Conservation (phyloP, 2,888 invertebrate genomes). For the Yponomeuta sedellus region DNA sequence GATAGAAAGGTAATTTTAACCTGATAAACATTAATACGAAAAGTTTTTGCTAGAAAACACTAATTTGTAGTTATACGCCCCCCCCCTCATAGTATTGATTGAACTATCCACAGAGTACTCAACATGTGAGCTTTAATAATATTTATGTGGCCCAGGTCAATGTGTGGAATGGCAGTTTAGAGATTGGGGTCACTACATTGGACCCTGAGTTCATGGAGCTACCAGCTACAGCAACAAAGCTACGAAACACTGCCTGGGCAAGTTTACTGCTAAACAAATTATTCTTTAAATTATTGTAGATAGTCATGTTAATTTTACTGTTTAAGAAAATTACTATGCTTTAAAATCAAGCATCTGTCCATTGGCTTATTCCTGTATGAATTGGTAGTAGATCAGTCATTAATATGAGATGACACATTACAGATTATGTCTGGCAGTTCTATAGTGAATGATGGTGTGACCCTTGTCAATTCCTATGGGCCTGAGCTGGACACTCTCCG, state of each 20-base stretch:
- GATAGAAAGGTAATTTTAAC: constrained; percentile 85
- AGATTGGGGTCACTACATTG: constrained; percentile 94
- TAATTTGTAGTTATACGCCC: neutral
- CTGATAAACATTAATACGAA: neutral
- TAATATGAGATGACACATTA: constrained; percentile 21
- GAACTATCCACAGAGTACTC: no score
- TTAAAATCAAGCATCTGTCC: no score
- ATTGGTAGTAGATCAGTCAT: neutral
- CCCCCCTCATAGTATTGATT: no score
- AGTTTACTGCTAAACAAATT: constrained; percentile 7
- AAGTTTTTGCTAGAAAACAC: neutral
- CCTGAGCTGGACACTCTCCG: constrained; percentile 88
- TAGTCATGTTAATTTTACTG: no score
- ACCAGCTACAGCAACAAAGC: constrained; percentile 88
- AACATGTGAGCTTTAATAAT: neutral
- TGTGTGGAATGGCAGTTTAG: constrained; percentile 96
- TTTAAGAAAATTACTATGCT: no score
- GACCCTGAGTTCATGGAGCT: constrained; percentile 91
- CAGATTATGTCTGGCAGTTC: constrained; percentile 92
- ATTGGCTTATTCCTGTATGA: no score
- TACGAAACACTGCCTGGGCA: constrained; percentile 89
- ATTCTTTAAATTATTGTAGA: no score
- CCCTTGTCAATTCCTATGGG: constrained; percentile 89
- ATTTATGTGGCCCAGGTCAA: constrained; percentile 76
- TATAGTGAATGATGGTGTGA: constrained; percentile 89